Evolutionary conservation across 2,888 invertebrate genomes (phyloP).

Genomic region (Drosophila kokeensis): DNA sequence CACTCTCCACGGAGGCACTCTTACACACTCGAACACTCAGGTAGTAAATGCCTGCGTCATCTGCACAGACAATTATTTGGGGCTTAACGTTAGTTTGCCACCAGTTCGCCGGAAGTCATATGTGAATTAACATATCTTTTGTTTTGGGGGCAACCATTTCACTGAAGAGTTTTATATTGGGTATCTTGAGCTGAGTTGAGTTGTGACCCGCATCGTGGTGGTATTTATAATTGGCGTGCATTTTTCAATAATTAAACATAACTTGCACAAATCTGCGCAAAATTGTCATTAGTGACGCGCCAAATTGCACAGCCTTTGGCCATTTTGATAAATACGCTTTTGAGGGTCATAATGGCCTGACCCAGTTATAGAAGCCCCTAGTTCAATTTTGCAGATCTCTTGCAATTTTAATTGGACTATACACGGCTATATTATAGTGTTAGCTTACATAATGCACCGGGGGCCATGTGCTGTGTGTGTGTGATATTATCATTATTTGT

Average conservation of each 20-base stretch:
- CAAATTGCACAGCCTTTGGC: conserved; percentile 47
- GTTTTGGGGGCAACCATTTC: conserved; percentile 53
- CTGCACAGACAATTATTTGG: conserved; percentile 14
- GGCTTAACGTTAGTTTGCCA: conserved; percentile 12
- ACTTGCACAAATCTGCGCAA: conserved; percentile 59
- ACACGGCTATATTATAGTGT: not conserved
- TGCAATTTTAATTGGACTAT: conserved; percentile 61
- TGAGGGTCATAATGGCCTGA: conserved; percentile 48
- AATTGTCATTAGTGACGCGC: conserved; percentile 69
- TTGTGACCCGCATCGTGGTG: conserved; percentile 5
- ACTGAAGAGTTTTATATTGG: conserved; percentile 9
- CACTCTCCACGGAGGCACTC: conserved; percentile 37
- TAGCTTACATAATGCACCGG: conserved; percentile 37
- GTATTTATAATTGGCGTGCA: conserved; percentile 36
- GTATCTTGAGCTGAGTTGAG: conserved; percentile 1
- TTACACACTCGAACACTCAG: conserved; percentile 17
- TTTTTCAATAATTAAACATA: conserved; percentile 58
- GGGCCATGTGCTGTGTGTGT: conserved; percentile 7
- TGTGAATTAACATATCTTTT: conserved; percentile 51
- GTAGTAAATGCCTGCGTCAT: conserved; percentile 58
- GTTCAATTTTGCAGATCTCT: conserved; percentile 56
- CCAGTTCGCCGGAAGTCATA: conserved; percentile 68
- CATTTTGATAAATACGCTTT: conserved; percentile 38
- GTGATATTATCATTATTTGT: conserved; percentile 36
- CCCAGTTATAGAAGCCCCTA: conserved; percentile 55